Percentiles rank a stretch among this genome's conserved stretches.
Evolutionary conservation across 2,113 vertebrate genomes (phyloP).

Genomic region (Podilymbus podiceps): DNA sequence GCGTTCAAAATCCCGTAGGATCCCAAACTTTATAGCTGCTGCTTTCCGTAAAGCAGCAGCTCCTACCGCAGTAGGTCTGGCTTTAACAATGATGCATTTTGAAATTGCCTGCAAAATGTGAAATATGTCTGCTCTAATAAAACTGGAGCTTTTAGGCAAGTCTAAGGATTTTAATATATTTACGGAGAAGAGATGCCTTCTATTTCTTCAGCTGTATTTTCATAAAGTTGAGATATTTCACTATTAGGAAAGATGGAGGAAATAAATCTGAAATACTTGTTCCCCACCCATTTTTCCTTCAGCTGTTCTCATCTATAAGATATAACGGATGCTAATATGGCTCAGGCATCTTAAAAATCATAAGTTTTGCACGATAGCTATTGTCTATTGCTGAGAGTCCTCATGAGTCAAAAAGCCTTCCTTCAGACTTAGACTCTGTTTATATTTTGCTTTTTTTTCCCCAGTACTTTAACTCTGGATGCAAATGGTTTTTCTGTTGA

Average conservation of each 20-base stretch:
- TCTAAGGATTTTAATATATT: slow-evolving; percentile 32
- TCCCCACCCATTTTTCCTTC: slow-evolving; percentile 51
- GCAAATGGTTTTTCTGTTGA: slow-evolving; percentile 62
- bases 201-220: slow-evolving; percentile 42
- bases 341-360: neutral
- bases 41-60: slow-evolving; percentile 34
- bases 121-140: slow-evolving; percentile 39
- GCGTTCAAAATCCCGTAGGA: slow-evolving; percentile 46
- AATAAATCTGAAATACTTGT: slow-evolving; percentile 59
- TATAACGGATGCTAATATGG: slow-evolving; percentile 29
- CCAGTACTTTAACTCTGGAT: slow-evolving; percentile 46
- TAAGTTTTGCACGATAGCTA: neutral
- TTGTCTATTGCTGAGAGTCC: slow-evolving; percentile 10
- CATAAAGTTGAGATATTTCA: slow-evolving; percentile 62
- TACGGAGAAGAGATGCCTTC: slow-evolving; percentile 30
- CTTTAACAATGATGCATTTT: slow-evolving; percentile 31
- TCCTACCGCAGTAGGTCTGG: slow-evolving; percentile 34
- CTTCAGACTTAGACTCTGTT: slow-evolving; percentile 13
- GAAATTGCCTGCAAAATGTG: slow-evolving; percentile 26
- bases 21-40: slow-evolving; percentile 63
- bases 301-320: slow-evolving; percentile 1
- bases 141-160: slow-evolving; percentile 26
- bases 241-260: slow-evolving; percentile 49
- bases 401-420: slow-evolving; percentile 45
- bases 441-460: slow-evolving; percentile 36